Percentiles rank a stretch among this genome's conserved stretches.
These are phyloP conservation scores for Bettongia penicillata DNA, from an alignment of 2,113 vertebrate genomes.

Conservation along the genomic window DNA sequence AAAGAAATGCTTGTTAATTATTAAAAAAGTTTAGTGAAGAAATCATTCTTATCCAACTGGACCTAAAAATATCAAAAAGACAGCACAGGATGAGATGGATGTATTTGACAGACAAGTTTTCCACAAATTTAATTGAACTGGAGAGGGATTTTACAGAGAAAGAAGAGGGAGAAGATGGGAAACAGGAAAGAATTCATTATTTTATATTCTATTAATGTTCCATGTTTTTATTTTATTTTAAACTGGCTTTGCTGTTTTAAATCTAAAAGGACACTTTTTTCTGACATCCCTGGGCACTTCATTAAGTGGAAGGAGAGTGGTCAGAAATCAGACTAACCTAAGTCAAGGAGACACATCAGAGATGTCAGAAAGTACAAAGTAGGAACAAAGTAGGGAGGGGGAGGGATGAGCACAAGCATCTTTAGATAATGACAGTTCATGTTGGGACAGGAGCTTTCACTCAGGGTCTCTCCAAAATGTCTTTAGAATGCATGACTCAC, in stretches of 20 bases:
- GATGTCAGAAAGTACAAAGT: neutral
- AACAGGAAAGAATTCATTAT: no score
- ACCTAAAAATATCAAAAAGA: slow-evolving; percentile 4
- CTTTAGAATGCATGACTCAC: neutral
- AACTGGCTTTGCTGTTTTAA: no score
- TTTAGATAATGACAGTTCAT: neutral
- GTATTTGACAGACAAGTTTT: neutral
- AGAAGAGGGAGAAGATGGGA: neutral
- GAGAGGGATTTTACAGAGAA: neutral
- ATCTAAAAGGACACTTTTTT: no score
- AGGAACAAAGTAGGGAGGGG: neutral
- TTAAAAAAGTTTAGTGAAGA: slow-evolving; percentile 36
- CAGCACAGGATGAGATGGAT: neutral
- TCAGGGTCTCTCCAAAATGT: slow-evolving; percentile 10
- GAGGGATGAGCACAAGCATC: neutral
- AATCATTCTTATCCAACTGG: neutral
- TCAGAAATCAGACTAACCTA: slow-evolving; percentile 28
- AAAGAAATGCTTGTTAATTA: no score
- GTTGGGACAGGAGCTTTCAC: neutral
- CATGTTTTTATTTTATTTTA: no score
- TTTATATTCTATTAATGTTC: no score
- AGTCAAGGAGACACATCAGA: slow-evolving; percentile 11
- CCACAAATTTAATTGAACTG: slow-evolving; percentile 14
- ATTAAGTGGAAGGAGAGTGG: neutral
- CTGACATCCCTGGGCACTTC: neutral